Evolutionary conservation across 2,888 invertebrate genomes (phyloP).

Genomic region (Thelaira solivaga): DNA sequence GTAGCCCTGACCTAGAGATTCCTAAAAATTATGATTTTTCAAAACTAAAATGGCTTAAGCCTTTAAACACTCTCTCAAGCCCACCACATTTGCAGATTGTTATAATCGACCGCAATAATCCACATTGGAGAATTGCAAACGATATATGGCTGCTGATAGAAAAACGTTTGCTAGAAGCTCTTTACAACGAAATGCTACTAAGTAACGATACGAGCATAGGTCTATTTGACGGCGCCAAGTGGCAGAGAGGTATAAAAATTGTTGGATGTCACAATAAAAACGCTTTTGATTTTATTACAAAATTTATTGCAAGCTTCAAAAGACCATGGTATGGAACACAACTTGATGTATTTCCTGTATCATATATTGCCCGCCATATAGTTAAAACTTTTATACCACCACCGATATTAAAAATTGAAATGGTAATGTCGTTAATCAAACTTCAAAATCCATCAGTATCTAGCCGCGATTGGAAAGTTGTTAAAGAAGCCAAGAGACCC

Average conservation of each 20-base stretch:
- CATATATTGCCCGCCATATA: neutral
- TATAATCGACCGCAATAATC: constrained; percentile 33
- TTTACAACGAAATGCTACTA: constrained; percentile 27
- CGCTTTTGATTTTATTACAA: constrained; percentile 29
- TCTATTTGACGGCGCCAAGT: constrained; percentile 45
- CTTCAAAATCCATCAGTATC: constrained; percentile 26
- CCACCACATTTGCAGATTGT: constrained; percentile 40
- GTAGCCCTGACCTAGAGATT: neutral
- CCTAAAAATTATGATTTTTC: neutral
- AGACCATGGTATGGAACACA: constrained; percentile 19
- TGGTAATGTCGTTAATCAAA: constrained; percentile 22
- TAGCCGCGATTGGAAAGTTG: constrained; percentile 19
- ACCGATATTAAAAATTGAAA: constrained; percentile 5
- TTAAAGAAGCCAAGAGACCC: neutral
- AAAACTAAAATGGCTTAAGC: constrained; percentile 39
- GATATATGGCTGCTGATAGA: constrained; percentile 43
- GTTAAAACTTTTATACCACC: constrained; percentile 35
- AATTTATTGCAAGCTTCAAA: constrained; percentile 22
- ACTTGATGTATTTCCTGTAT: constrained; percentile 33
- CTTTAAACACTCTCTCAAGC: constrained; percentile 12
- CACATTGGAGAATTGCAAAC: constrained; percentile 15
- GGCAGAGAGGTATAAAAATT: constrained; percentile 35
- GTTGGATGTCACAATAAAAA: constrained; percentile 35
- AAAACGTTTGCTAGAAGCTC: constrained; percentile 35
- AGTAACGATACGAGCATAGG: constrained; percentile 21